Percentiles rank a stretch among this genome's conserved stretches.
Conservation (phyloP, 1,140 invertebrate species). For the Ruditapes philippinarum region DNA sequence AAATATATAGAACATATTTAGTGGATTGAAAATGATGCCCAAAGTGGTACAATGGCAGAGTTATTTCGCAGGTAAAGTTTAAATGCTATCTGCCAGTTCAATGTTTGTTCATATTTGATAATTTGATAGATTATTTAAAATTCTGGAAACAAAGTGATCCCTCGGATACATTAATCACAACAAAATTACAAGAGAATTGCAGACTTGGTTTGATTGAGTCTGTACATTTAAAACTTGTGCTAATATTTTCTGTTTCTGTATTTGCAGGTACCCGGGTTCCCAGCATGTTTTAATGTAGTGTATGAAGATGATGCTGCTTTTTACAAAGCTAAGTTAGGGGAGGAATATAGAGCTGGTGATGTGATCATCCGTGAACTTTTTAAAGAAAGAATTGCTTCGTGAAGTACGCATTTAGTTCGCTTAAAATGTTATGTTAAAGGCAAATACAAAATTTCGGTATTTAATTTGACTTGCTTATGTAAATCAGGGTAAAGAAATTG, state of each 20-base stretch:
- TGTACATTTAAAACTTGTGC: neutral
- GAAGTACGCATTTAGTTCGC: too few relatives aligned
- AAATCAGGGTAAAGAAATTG: neutral
- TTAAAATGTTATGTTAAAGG: neutral
- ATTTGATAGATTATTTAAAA: neutral
- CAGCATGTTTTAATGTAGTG: neutral
- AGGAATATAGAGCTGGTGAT: neutral
- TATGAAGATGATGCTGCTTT: neutral
- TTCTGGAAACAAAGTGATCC: too few relatives aligned
- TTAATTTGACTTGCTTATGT: neutral
- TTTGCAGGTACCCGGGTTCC: neutral
- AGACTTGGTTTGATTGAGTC: too few relatives aligned
- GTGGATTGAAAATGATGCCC: neutral
- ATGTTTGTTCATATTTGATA: neutral
- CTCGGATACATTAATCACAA: too few relatives aligned
- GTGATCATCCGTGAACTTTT: too few relatives aligned
- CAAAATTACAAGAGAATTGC: too few relatives aligned
- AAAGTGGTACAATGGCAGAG: slow-evolving; percentile 38
- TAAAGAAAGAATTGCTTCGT: neutral
- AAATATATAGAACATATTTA: slow-evolving; percentile 45
- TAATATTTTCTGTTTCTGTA: neutral
- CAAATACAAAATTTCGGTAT: neutral
- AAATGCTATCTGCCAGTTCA: neutral
- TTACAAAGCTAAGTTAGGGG: neutral
- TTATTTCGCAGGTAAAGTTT: slow-evolving; percentile 21